These are phyloP conservation scores for Characodon lateralis DNA, from an alignment of 2,797 vertebrate species.

Conservation along the genomic window DNA sequence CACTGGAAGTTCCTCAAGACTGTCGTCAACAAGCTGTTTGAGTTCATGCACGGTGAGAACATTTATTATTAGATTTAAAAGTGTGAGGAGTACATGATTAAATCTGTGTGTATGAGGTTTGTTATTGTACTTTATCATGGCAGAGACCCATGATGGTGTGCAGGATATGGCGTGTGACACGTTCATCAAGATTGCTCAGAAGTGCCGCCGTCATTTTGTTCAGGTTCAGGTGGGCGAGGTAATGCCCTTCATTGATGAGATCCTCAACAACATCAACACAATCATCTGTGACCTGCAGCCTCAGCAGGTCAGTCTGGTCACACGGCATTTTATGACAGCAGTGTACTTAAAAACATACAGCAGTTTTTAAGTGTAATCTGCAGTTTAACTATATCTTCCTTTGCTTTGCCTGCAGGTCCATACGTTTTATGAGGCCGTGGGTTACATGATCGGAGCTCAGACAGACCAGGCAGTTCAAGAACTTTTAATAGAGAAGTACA, in stretches of 20 bases:
- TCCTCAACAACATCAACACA: conserved; percentile 98
- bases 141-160: conserved; percentile 98
- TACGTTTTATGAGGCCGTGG: conserved; percentile 98
- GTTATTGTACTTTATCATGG: background rate
- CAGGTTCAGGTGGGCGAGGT: conserved; percentile 99
- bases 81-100: background rate
- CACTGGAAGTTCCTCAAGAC: conserved; percentile 99
- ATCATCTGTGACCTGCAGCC: conserved; percentile 99
- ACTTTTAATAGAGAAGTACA: conserved; percentile 98
- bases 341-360: background rate
- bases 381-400: background rate
- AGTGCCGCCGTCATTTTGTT: conserved; percentile 97
- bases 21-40: conserved; percentile 96
- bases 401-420: conserved; percentile 84
- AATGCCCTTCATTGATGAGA: conserved; percentile 99
- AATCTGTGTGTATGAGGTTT: background rate
- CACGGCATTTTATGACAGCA: background rate
- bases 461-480: conserved; percentile 97
- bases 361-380: no score
- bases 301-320: conserved; percentile 87
- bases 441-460: conserved; percentile 99
- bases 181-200: conserved; percentile 99
- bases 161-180: conserved; percentile 99
- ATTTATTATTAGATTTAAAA: background rate
- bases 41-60: conserved; percentile 96